Percentiles rank a stretch among this genome's conserved stretches.
Evolutionary conservation across 1,140 invertebrate genomes (phyloP).

Genomic region (Oncopeltus fasciatus): DNA sequence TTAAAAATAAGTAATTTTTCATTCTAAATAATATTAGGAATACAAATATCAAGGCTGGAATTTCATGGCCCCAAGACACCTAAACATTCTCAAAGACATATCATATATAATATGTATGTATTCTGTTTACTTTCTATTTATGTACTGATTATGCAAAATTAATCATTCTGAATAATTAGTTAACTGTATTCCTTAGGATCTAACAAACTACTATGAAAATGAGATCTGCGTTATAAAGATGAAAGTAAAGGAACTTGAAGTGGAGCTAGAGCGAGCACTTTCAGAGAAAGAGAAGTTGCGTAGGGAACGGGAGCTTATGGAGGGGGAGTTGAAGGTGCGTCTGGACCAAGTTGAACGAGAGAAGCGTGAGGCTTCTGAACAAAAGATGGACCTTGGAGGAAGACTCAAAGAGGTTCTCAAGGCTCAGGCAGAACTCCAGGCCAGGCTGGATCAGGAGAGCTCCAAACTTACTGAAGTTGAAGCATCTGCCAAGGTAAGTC

Average conservation of each 20-base stretch:
- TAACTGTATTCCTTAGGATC: too few species aligned
- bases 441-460: constrained; percentile 9
- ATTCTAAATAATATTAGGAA: too few species aligned
- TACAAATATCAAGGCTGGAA: too few species aligned
- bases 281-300: background rate
- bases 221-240: background rate
- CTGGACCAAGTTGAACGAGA: background rate
- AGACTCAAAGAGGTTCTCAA: constrained; percentile 4
- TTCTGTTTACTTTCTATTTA: too few species aligned
- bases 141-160: too few species aligned
- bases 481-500: background rate
- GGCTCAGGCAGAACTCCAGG: constrained; percentile 1
- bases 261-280: background rate
- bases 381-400: constrained; percentile 16
- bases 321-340: background rate
- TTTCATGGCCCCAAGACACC: too few species aligned
- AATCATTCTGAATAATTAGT: too few species aligned
- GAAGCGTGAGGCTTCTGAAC: constrained; percentile 7
- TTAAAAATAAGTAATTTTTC: too few species aligned
- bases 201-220: background rate
- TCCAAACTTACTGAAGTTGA: background rate
- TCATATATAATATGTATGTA: too few species aligned
- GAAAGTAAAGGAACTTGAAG: background rate
- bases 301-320: background rate
- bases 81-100: too few species aligned